Conservation (phyloP, 2,888 invertebrate species). For the Diaperis boleti region DNA sequence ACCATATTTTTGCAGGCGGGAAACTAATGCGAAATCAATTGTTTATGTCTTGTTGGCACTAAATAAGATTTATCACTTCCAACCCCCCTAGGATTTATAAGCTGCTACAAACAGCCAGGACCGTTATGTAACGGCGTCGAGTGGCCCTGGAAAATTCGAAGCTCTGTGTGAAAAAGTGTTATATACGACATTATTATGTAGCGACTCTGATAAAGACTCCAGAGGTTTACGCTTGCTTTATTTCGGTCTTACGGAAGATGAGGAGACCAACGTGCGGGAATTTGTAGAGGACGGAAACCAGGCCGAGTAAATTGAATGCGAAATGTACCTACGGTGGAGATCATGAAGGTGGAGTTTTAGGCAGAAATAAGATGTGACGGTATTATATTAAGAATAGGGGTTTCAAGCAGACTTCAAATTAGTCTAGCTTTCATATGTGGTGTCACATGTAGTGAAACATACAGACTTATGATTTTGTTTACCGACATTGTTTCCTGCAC, state of each 20-base stretch:
- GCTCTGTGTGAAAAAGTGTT: constrained; percentile 12
- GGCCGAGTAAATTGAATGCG: neutral
- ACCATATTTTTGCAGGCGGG: constrained; percentile 20
- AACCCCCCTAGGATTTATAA: constrained; percentile 39
- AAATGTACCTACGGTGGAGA: too few species aligned
- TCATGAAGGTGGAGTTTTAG: too few species aligned
- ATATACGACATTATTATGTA: constrained; percentile 29
- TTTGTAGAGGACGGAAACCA: neutral
- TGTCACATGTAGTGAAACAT: too few species aligned
- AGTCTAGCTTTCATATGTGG: too few species aligned
- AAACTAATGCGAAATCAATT: constrained; percentile 39
- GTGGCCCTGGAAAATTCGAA: constrained; percentile 17
- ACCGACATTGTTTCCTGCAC: too few species aligned
- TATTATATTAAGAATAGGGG: too few species aligned
- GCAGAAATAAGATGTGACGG: too few species aligned
- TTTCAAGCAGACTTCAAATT: too few species aligned
- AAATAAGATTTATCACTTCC: constrained; percentile 41
- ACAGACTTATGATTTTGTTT: too few species aligned
- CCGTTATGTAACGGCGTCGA: constrained; percentile 23
- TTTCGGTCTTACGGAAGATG: constrained; percentile 6
- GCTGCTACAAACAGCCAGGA: constrained; percentile 32
- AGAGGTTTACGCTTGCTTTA: constrained; percentile 9
- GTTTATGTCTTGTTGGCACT: constrained; percentile 41
- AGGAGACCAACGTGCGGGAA: neutral
- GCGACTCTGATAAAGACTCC: neutral